Evolutionary conservation across 2,797 vertebrate species (phyloP).

Genomic region (Acanthurus tractus): DNA sequence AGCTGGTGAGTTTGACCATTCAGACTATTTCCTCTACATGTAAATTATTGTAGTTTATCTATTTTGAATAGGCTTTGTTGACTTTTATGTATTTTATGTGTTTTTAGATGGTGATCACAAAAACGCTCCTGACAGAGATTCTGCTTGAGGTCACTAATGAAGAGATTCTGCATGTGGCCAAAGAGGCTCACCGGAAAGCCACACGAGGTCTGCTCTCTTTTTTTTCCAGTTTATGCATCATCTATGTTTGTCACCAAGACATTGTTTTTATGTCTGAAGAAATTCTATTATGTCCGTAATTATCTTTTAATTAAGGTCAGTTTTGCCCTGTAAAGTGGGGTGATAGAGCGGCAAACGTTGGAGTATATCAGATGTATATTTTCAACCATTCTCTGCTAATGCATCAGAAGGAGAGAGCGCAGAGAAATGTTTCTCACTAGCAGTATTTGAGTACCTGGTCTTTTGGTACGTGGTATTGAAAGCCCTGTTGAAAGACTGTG

Average conservation of each 20-base stretch:
- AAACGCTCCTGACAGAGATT: conserved; percentile 97
- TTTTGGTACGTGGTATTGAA: conserved; percentile 47
- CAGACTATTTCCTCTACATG: neutral
- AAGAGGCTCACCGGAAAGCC: conserved; percentile 96
- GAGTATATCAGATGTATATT: conserved; percentile 52
- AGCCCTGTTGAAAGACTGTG: conserved; percentile 58
- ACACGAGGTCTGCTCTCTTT: conserved; percentile 93
- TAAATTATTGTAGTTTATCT: neutral
- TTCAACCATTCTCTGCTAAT: conserved; percentile 85
- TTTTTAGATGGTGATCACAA: conserved; percentile 94
- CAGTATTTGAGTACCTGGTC: conserved; percentile 46
- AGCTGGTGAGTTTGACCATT: conserved; percentile 87
- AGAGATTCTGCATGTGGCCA: conserved; percentile 95
- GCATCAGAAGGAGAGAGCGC: conserved; percentile 70
- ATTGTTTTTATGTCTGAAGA: conserved; percentile 60
- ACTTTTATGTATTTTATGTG: neutral
- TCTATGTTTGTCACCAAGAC: conserved; percentile 67
- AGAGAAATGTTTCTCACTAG: conserved; percentile 56
- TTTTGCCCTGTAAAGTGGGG: conserved; percentile 50
- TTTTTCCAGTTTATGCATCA: conserved; percentile 69
- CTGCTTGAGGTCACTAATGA: conserved; percentile 98
- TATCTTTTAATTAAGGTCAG: conserved; percentile 16
- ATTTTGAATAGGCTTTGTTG: neutral
- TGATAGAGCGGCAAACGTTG: conserved; percentile 47
- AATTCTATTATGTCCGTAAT: conserved; percentile 41